Percentiles rank a stretch among this genome's conserved stretches.
phyloP scores from a whole-genome alignment of 2,113 vertebrate genomes.

The Polypterus bichir region DNA sequence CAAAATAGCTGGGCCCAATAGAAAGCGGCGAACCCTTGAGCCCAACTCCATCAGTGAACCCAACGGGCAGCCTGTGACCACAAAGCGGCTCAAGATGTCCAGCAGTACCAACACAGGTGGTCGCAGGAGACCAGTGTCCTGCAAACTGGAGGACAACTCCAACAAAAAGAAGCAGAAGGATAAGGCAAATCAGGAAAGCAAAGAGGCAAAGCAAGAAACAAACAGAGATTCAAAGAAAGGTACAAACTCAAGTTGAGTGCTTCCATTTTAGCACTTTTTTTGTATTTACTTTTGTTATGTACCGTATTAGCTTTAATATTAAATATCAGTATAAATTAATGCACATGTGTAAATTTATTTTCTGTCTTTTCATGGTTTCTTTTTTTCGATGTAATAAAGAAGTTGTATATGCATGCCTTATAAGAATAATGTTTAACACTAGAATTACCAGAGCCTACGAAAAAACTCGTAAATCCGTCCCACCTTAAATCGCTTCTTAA shows the following conservation, averaged over 20 bases:
- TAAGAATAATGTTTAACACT: too few species aligned
- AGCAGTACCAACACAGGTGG: conserved; percentile 51
- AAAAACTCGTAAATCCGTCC: too few species aligned
- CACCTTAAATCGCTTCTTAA: too few species aligned
- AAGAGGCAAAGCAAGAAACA: conserved; percentile 64
- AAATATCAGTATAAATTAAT: not conserved
- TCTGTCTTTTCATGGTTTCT: too few species aligned
- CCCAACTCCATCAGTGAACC: conserved; percentile 86
- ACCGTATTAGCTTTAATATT: too few species aligned
- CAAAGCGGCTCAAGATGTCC: conserved; percentile 86
- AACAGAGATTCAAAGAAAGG: conserved; percentile 50
- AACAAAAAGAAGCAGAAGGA: conserved; percentile 96
- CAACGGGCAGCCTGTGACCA: conserved; percentile 70
- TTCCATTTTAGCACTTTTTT: not conserved
- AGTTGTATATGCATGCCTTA: not conserved
- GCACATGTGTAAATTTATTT: not conserved
- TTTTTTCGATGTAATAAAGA: too few species aligned
- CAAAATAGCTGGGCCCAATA: conserved; percentile 98
- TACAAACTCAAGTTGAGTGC: conserved; percentile 18
- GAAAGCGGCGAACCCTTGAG: conserved; percentile 94
- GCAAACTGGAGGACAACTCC: conserved; percentile 52
- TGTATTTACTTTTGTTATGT: not conserved
- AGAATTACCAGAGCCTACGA: too few species aligned
- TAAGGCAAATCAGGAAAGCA: conserved; percentile 84
- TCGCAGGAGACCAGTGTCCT: conserved; percentile 50